Evolutionary conservation across 2,888 invertebrate genomes (phyloP).

Genomic region (Rhagonycha fulva): DNA sequence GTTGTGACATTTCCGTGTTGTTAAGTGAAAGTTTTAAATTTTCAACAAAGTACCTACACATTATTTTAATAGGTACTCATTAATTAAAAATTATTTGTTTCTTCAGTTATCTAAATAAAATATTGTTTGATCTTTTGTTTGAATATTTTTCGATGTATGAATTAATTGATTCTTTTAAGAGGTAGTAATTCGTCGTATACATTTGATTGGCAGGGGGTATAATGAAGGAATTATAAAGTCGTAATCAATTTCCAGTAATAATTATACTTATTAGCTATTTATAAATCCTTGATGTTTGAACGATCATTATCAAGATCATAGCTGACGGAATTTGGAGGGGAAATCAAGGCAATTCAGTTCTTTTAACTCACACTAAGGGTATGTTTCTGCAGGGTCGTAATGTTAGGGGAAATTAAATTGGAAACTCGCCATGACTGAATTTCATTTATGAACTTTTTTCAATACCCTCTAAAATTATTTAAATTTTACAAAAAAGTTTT

Average conservation of each 20-base stretch:
- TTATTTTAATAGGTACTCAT: background rate
- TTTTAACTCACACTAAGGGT: background rate
- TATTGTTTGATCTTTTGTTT: background rate
- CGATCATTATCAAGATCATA: background rate
- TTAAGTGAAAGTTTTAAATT: background rate
- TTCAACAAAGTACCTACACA: background rate
- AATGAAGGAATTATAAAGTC: background rate
- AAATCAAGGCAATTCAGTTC: background rate
- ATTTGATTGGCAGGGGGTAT: background rate
- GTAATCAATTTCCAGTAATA: background rate
- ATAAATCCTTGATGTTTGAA: background rate
- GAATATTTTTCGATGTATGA: background rate
- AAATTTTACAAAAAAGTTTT: too few relatives aligned
- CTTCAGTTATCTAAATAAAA: background rate
- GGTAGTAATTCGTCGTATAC: background rate
- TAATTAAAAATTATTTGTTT: background rate
- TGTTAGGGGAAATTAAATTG: background rate
- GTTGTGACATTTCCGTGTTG: background rate
- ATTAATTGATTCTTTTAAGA: background rate
- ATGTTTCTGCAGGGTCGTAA: background rate
- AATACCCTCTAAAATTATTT: too few relatives aligned
- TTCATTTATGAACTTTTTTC: too few relatives aligned
- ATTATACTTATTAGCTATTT: background rate
- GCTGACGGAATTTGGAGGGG: background rate
- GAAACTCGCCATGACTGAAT: background rate